Evolutionary conservation across 2,797 vertebrate genomes (phyloP), one percentile per base, ranked within the genome.

Genomic region (Taenioides sp.): DNA sequence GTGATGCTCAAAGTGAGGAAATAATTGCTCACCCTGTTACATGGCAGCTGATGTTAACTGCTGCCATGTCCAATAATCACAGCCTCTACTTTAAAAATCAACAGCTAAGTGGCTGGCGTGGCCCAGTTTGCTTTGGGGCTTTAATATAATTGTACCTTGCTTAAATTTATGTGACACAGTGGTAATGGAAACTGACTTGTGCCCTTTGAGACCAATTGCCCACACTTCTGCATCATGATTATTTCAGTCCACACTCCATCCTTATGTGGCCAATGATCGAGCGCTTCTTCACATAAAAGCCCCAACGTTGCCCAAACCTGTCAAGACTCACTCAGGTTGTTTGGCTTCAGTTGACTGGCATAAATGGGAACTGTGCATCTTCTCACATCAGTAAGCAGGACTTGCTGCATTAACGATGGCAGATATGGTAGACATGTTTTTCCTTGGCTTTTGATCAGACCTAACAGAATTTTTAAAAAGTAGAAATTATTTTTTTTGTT

Each of bases 371-470:
- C 50, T 57, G 0, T 22, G 5, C 54, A 31, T 69, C 58, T 0
- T 61, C 61, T 0, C 27, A 27, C 23, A 22, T 10, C 65, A 58
- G 37, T 28, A 50, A 60, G 77, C 67, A 69, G 34, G 69, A 78
- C 60, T 72, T 31, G 31, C 65, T 74, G 67, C 67, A 57, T 54
- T 66, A 25, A 67, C 28, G 52, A 71, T 67, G 62, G 0, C 9
- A 64, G 59, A 47, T 5, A 7, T 25, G 52, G 60, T 47, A 71
- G 76, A 75, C 73, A 69, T 70, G 73, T 43, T 73, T 47, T 3
- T 0, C 37, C 18, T 62, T 47, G 11, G 16, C 37, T 49, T 55
- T 3, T 27, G 10, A 7, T 1, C 55, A 31, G 52, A 34, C 37
- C 12, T 22, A 23, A 37, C 50, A 28, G 22, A 25, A 47, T 17